Base-by-base conservation (phyloP, 2,888 invertebrate genomes). In the Noctua fimbriata region DNA sequence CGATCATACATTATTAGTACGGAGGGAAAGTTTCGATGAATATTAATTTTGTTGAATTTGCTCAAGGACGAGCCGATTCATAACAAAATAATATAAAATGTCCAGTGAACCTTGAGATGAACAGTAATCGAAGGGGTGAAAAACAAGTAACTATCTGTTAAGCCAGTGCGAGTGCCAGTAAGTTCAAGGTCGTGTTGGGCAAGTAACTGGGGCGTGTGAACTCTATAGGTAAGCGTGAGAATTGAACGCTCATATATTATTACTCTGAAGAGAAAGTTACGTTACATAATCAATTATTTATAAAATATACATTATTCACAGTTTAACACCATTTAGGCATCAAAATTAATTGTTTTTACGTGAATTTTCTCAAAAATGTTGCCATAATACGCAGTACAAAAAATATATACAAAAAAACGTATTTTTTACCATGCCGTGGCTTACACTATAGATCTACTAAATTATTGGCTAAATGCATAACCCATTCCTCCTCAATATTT, bases 201-300 rank as follows among this genome's bases (percentile, higher is more conserved):
- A n/a, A 76, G 76, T 87, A 55, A 83, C 74, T 84, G 81, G 79
- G 81, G 77, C 85, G 81, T 87, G 85, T 72, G 88, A 85, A 81
- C 81, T 78, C 52, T 67, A 14, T 36, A 52, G 60, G 60, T 47
- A 63, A 9, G 70, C 85, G 87, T 86, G 88, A 36, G 86, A 86
- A 88, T 60, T 28, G 14, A 82, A 78, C 47, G 52, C 58, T 73
- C 58, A 41, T 18, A 36, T 49, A 67, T 66, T 69, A 66, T 41
- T 72, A 49, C 63, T 69, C 49, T 7, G 18, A 55, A 81, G 44
- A 28, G 47, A 69, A 81, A 47, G 52, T 63, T 84, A 66, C 55
- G 14, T 6, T 47, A 24, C 10, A 3, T 41, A 32, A 80, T 79
- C 18, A 47, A 47, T 49, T 60, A 47, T 49, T 28, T 36, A 18